Evolutionary conservation across 2,113 vertebrate species (phyloP).

Genomic region (Nasalis larvatus): DNA sequence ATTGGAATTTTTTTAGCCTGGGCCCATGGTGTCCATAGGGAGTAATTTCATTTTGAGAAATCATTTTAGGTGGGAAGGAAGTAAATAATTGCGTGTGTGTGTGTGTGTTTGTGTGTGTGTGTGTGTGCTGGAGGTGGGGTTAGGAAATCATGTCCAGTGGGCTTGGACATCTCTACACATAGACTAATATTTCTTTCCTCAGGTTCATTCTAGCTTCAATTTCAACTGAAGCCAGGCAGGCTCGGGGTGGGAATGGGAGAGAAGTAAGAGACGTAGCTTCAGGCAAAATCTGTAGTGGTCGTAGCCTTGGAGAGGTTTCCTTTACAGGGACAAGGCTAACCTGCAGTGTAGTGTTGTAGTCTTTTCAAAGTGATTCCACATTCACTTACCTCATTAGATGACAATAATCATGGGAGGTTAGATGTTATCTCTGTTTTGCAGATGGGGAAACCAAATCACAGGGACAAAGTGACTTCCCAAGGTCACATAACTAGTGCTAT

Average conservation of each 20-base stretch:
- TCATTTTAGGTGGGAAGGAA: not conserved
- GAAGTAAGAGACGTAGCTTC: not conserved
- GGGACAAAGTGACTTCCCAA: not conserved
- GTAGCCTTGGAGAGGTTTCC: not conserved
- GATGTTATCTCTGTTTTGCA: not conserved
- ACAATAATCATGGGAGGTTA: not conserved
- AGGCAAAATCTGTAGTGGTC: not conserved
- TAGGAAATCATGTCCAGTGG: not conserved
- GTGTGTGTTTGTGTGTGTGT: not conserved
- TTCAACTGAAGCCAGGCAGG: not conserved
- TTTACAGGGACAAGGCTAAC: not conserved
- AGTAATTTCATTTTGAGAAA: not conserved
- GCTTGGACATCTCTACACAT: not conserved
- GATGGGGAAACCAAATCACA: not conserved
- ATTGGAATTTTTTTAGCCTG: not conserved
- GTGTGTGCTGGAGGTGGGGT: not conserved
- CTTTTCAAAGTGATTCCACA: not conserved
- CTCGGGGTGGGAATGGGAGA: not conserved
- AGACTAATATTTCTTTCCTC: not conserved
- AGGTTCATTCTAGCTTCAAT: not conserved
- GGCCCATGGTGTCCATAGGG: not conserved
- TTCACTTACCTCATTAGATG: not conserved
- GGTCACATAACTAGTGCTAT: not conserved
- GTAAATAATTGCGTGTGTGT: not conserved
- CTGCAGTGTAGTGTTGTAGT: not conserved